phyloP scores from a whole-genome alignment of 1,140 invertebrate genomes.

The Euura saliciscinereae region DNA sequence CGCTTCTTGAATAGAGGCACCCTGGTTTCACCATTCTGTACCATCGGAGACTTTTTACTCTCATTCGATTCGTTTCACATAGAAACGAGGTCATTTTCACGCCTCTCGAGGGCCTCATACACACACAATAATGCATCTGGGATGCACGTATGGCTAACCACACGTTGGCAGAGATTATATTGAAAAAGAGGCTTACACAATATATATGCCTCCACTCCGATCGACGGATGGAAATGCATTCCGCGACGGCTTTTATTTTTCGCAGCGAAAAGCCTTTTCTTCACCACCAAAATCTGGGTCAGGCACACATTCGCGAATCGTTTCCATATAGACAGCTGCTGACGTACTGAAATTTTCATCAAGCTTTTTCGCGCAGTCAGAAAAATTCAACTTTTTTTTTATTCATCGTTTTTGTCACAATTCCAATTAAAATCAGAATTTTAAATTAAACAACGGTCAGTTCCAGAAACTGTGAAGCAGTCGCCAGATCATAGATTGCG shows the following conservation, averaged over 20 bases:
- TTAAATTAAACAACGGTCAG: not conserved
- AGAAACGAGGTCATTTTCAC: not conserved
- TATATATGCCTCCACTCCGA: not conserved
- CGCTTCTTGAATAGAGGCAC: constrained; percentile 11
- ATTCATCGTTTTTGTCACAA: no score
- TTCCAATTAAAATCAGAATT: no score
- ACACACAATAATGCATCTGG: not conserved
- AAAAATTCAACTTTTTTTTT: not conserved
- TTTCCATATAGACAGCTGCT: not conserved
- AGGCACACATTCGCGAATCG: not conserved
- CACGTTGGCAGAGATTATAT: not conserved
- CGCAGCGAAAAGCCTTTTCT: no score
- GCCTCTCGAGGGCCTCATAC: not conserved
- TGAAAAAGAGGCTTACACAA: not conserved
- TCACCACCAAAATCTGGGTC: not conserved
- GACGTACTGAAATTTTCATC: not conserved
- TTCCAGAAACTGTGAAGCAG: not conserved
- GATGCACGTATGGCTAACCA: not conserved
- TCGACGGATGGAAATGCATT: constrained; percentile 2
- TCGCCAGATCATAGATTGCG: not conserved
- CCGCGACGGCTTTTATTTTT: not conserved
- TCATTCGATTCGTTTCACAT: not conserved
- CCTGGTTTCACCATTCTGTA: not conserved
- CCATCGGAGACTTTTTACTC: not conserved
- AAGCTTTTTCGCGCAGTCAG: not conserved